A percentile compares a stretch with the other conserved stretches of the same genome.
These are phyloP conservation scores for Epicauta chinensis DNA, from an alignment of 1,140 invertebrate genomes.

Conservation along the genomic window DNA sequence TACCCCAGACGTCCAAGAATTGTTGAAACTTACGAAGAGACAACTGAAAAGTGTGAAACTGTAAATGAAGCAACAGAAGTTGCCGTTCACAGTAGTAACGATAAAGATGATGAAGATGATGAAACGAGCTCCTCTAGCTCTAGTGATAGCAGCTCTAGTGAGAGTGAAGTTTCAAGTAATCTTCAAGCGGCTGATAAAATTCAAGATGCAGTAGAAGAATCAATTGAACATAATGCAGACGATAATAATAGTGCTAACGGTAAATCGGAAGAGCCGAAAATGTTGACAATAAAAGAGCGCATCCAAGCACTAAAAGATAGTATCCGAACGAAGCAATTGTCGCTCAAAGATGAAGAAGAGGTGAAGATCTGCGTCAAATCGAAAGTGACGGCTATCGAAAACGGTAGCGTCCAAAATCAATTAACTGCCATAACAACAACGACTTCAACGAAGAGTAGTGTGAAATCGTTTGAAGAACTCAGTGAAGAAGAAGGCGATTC, in stretches of 20 bases:
- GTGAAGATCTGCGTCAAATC: constrained; percentile 38
- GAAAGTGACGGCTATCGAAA: constrained; percentile 41
- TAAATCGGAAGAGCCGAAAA: constrained; percentile 21
- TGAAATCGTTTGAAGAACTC: constrained; percentile 33
- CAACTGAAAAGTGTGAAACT: constrained; percentile 1
- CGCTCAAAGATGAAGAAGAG: constrained; percentile 27
- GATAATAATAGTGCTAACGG: constrained; percentile 10
- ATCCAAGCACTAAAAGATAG: constrained; percentile 35
- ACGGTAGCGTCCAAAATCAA: constrained; percentile 3
- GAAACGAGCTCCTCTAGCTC: constrained; percentile 30
- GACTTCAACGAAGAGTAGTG: constrained; percentile 34
- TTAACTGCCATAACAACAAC: constrained; percentile 19
- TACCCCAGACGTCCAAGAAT: constrained; percentile 7
- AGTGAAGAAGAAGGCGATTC: constrained; percentile 60
- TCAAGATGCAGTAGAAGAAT: too few species aligned
- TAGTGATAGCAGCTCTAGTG: constrained; percentile 27
- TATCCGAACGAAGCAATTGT: constrained; percentile 24
- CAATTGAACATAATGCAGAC: constrained; percentile 17
- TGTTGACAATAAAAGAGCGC: constrained; percentile 33
- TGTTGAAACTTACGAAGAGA: constrained; percentile 13
- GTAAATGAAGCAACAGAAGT: constrained; percentile 5
- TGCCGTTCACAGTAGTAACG: background rate
- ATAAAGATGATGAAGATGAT: background rate
- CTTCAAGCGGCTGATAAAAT: background rate
- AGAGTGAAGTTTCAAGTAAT: background rate